phyloP scores from a whole-genome alignment of 1,140 invertebrate species.

The Aphaenogaster rudis region DNA sequence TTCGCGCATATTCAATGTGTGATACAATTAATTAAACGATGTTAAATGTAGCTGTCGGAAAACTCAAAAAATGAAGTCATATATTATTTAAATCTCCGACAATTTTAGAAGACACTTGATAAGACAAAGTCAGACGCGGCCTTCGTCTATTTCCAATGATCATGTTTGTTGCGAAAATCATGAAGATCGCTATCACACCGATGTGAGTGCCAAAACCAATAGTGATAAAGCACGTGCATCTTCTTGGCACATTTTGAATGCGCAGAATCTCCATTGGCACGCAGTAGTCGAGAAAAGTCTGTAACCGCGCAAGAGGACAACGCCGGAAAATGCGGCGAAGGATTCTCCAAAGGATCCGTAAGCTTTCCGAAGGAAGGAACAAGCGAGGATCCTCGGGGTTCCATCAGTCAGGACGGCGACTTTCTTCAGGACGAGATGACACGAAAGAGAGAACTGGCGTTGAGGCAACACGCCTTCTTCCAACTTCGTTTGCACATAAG shows the following conservation, averaged over 20 bases:
- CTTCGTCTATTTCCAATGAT: not conserved
- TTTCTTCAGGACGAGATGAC: constrained; percentile 88
- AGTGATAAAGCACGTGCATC: not conserved
- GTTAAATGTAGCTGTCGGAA: not conserved
- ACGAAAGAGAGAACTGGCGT: constrained; percentile 90
- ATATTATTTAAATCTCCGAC: not conserved
- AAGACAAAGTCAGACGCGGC: not conserved
- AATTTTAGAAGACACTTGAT: constrained; percentile 5
- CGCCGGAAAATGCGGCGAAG: constrained; percentile 76
- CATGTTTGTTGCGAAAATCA: not conserved
- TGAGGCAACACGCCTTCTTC: constrained; percentile 96
- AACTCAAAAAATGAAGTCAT: not conserved
- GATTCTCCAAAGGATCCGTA: constrained; percentile 72
- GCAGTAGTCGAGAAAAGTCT: constrained; percentile 71
- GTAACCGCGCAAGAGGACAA: constrained; percentile 75
- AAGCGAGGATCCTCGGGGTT: constrained; percentile 55
- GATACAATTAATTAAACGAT: not conserved
- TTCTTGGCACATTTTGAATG: not conserved
- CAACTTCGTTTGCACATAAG: constrained; percentile 95
- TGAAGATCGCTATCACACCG: not conserved
- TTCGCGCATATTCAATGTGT: not conserved
- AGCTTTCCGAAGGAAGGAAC: constrained; percentile 58
- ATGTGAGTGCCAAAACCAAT: not conserved
- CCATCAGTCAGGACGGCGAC: constrained; percentile 72
- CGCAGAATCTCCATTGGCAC: constrained; percentile 81